Conservation (phyloP, 2,797 vertebrate genomes). For the Huso huso region DNA sequence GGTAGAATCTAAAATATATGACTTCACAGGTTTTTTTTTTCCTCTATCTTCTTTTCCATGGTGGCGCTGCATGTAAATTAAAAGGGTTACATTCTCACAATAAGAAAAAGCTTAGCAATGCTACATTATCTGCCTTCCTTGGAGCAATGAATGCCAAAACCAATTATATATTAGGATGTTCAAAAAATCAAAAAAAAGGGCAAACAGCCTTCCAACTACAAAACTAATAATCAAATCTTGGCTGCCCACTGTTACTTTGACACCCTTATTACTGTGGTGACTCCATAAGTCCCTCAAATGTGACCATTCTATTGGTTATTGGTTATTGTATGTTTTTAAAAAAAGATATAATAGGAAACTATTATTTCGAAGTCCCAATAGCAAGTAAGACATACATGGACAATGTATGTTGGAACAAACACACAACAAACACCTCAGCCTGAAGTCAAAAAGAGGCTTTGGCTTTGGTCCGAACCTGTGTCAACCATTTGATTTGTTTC, state of each 20-base stretch:
- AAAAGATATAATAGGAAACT: no score
- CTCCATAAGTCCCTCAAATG: neutral
- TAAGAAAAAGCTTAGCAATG: conserved; percentile 4
- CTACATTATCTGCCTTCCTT: conserved; percentile 12
- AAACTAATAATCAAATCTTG: conserved; percentile 4
- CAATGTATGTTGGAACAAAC: no score
- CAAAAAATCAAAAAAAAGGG: conserved; percentile 6
- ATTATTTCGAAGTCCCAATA: no score
- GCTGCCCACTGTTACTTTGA: neutral
- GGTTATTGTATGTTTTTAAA: no score
- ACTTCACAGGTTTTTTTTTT: neutral
- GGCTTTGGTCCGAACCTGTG: no score
- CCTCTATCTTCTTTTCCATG: neutral
- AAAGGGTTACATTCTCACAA: conserved; percentile 7
- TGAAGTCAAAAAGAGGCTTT: no score
- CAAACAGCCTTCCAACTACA: neutral
- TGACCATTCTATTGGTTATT: neutral
- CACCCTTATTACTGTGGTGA: neutral
- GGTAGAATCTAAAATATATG: neutral
- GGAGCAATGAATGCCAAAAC: conserved; percentile 3
- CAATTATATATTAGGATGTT: conserved; percentile 11
- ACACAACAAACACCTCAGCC: no score
- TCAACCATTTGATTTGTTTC: no score
- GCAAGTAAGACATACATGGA: no score
- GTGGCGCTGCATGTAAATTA: neutral